Base-by-base conservation (phyloP, 2,888 invertebrate species). In the Masnerella sp. region DNA sequence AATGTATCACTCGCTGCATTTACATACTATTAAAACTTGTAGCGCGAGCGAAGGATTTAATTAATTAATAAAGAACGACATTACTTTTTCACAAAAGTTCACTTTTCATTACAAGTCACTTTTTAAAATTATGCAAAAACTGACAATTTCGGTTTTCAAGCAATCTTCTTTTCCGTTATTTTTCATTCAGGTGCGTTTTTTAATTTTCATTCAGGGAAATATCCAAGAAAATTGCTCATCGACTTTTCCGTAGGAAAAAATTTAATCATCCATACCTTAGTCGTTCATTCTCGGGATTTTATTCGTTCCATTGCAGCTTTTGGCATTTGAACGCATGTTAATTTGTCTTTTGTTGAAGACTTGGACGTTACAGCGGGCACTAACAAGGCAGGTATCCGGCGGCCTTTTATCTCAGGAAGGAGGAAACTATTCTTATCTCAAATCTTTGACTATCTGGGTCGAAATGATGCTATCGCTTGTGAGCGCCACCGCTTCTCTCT, bases 331-430 rank as follows among this genome's bases (percentile, higher is more conserved):
- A 61, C 18, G 40, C 68, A 42, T 20, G 65, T 56, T 65, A 67
- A 67, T 70, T 67, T 64, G 49, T 17, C 49, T 30, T 40, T 49
- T 58, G 67, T 69, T 62, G 38, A 40, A 59, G 14, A 1, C 9
- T 12, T 43, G 61, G 61, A 64, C 64, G 59, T 42, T 42, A 45
- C 49, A 36, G 51, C 61, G 34, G 43, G 47, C 30, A 22, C 75
- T 80, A 82, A 82, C 81, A 77, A 82, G 79, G 78, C 76, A 70
- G 45, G 71, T 76, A 79, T 79, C 78, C 78, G 75, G 62, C 65
- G 71, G 56, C 71, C 71, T 77, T 77, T 76, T 73, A 74, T 73
- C 70, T 59, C 71, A 45, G 42, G 61, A 68, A 62, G 56, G 62
- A 75, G 68, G 74, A 74, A 80, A 78, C 78, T 45, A 76, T 68